Evolutionary conservation across 2,888 invertebrate genomes (phyloP), one percentile per base, ranked within the genome.

Genomic region (Drosophila birchii): DNA sequence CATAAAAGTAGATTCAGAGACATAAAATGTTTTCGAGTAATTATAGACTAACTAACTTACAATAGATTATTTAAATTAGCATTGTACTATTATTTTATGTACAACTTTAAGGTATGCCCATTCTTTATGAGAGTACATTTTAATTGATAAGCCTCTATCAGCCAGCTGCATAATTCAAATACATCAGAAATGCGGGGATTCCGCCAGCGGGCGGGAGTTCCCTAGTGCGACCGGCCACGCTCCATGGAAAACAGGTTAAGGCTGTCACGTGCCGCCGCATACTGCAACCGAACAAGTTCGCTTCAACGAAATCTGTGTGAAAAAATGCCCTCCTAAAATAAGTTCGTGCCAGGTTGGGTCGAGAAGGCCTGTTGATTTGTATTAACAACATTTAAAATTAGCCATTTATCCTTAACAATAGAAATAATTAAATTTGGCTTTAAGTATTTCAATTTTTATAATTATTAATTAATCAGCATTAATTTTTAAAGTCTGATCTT

Each of bases 241-340:
- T 76, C 26, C 66, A 82, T 72, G 79, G 77, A 66, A 66, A 82
- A 43, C 86, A 53, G 54, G 79, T 72, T 73, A 68, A 72, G 77
- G 62, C 62, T 55, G 62, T 72, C 67, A 74, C 47, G 49, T 73
- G 49, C 60, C 39, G 29, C 16, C 39, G 34, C 34, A 44, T 44
- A 58, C 32, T 69, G 32, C 41, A 41, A 51, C 44, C 29, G 34
- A 57, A 53, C 44, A 39, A 63, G 45, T 23, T 43, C 49, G 39
- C 39, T 78, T 43, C 36, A 18, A 49, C 51, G 7, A 43, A 60
- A 49, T 20, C 47, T 39, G 23, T 12, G 44, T 43, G 38, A 29
- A 36, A 32, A 26, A 20, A 43, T 29, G 18, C 63, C 32, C 26
- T 47, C 26, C 12, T 34, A 34, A 20, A 51, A 51, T 16, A 51